These are phyloP conservation scores for Lycocerus yunnanus DNA, from an alignment of 2,888 invertebrate species.

Conservation along the genomic window DNA sequence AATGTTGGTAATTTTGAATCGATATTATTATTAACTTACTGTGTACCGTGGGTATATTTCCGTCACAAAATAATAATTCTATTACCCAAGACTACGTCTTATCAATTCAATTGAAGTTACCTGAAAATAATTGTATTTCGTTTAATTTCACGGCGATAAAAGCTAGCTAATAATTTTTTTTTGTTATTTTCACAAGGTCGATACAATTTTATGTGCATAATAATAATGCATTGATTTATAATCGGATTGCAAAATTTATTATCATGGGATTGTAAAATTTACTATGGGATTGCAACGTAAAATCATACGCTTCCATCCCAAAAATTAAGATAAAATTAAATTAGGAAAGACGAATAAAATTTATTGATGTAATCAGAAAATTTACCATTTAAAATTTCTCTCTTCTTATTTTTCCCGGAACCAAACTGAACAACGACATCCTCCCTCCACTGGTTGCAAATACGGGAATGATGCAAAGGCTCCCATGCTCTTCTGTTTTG, in stretches of 20 bases:
- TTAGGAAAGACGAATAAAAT: not conserved
- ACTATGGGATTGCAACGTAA: not conserved
- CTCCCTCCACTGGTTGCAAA: too few species aligned
- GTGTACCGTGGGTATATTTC: not conserved
- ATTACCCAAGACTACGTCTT: slow-evolving; percentile 18
- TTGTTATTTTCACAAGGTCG: slow-evolving; percentile 9
- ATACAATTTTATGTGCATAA: too few species aligned
- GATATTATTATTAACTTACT: too few species aligned
- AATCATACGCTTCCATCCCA: not conserved
- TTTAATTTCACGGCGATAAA: slow-evolving; percentile 17
- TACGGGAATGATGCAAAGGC: too few species aligned
- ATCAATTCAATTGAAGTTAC: slow-evolving; percentile 19
- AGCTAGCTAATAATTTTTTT: slow-evolving; percentile 7
- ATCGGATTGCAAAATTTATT: not conserved
- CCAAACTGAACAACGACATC: too few species aligned
- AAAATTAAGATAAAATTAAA: not conserved
- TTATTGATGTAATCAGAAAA: not conserved
- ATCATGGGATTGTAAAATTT: not conserved
- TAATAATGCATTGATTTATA: too few species aligned
- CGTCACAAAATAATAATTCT: slow-evolving; percentile 12
- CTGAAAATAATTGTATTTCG: slow-evolving; percentile 14
- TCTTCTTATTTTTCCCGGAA: too few species aligned
- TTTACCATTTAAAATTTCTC: too few species aligned
- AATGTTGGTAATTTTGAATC: not conserved
- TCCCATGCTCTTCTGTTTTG: too few species aligned